Percentiles rank a stretch among this genome's conserved stretches.
Conservation (phyloP, 2,888 invertebrate species). For the Heteromyza rotundicornis region DNA sequence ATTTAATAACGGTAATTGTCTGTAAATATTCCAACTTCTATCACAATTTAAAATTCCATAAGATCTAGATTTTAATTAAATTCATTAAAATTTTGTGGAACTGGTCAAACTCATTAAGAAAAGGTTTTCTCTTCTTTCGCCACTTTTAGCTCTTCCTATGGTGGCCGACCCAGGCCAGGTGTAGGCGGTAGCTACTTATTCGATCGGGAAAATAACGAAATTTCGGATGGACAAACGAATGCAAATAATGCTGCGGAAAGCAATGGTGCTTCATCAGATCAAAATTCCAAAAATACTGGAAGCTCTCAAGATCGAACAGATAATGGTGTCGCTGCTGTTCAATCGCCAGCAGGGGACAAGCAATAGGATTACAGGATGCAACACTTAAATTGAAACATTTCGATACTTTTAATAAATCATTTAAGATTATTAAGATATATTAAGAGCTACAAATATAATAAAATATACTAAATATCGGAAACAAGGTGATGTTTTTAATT, state of each 20-base stretch:
- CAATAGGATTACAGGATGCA: not conserved
- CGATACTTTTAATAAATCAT: no score
- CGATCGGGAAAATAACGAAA: conserved; percentile 56
- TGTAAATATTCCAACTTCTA: no score
- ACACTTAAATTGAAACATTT: no score
- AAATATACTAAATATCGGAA: no score
- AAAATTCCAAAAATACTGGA: not conserved
- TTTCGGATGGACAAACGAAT: conserved; percentile 37
- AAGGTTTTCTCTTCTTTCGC: conserved; percentile 60
- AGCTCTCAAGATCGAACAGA: not conserved
- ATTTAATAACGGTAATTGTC: no score
- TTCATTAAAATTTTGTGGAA: conserved; percentile 30
- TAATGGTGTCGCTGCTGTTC: not conserved
- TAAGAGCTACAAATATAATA: no score
- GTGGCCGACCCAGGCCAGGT: conserved; percentile 56
- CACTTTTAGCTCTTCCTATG: conserved; percentile 62
- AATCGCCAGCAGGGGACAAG: not conserved
- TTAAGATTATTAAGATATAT: no score
- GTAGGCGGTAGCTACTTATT: conserved; percentile 60
- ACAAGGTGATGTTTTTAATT: no score
- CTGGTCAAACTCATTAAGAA: conserved; percentile 55
- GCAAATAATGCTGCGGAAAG: conserved; percentile 32
- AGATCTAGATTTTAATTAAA: no score
- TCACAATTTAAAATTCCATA: no score
- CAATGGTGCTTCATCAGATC: not conserved